These are phyloP conservation scores for Helicorthomorpha holstii DNA, from an alignment of 1,140 invertebrate species.

Conservation along the genomic window DNA sequence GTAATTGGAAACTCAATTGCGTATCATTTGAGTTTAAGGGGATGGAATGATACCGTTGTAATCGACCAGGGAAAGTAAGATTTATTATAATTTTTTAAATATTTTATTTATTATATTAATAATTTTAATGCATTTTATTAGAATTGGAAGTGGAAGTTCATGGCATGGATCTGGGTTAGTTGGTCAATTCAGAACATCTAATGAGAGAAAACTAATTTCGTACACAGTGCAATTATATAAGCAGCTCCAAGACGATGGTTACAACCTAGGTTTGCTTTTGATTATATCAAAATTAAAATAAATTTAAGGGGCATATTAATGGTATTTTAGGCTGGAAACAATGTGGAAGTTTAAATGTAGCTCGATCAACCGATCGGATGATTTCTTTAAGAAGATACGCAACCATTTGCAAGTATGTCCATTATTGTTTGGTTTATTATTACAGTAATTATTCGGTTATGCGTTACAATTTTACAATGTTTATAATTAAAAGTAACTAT, in stretches of 20 bases:
- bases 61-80: constrained; percentile 39
- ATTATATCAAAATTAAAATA: background rate
- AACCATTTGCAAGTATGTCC: background rate
- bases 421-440: background rate
- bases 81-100: background rate
- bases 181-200: constrained; percentile 38
- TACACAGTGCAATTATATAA: constrained; percentile 45
- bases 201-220: constrained; percentile 37
- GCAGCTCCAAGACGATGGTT: constrained; percentile 39
- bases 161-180: constrained; percentile 46
- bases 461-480: too few species aligned
- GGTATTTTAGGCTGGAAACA: constrained; percentile 21
- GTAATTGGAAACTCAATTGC: constrained; percentile 46
- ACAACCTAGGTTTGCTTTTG: constrained; percentile 31
- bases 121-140: constrained; percentile 13
- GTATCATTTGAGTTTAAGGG: constrained; percentile 42
- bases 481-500: too few species aligned
- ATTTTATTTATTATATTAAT: background rate
- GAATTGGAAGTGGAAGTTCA: constrained; percentile 44
- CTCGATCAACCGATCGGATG: constrained; percentile 23
- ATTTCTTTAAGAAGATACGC: constrained; percentile 19
- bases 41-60: constrained; percentile 43
- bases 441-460: too few species aligned
- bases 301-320: background rate
- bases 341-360: constrained; percentile 24